Evolutionary conservation across 2,888 invertebrate genomes (phyloP).

Genomic region (Leptinotarsa peninsularis): DNA sequence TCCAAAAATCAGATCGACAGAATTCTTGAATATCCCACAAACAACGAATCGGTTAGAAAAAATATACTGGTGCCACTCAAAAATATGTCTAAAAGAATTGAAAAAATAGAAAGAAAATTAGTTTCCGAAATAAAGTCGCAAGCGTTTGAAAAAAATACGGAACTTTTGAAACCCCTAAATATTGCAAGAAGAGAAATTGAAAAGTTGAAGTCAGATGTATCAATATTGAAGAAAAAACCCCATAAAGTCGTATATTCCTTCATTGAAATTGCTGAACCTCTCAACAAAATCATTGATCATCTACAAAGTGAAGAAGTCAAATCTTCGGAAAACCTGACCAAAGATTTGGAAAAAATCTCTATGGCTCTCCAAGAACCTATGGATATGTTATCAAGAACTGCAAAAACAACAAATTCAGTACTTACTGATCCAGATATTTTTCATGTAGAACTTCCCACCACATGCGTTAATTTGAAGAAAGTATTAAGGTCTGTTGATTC

Average conservation of each 20-base stretch:
- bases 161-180: conserved; percentile 39
- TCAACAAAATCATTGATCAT: conserved; percentile 30
- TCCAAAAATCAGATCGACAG: conserved; percentile 39
- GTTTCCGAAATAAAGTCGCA: conserved; percentile 23
- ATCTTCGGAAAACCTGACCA: not conserved
- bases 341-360: conserved; percentile 36
- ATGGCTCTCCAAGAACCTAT: conserved; percentile 37
- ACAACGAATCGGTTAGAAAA: conserved; percentile 37
- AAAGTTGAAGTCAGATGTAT: conserved; percentile 34
- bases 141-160: conserved; percentile 28
- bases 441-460: conserved; percentile 45
- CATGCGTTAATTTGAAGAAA: conserved; percentile 40
- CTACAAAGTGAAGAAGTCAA: conserved; percentile 33
- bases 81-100: conserved; percentile 37
- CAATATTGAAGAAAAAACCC: conserved; percentile 31
- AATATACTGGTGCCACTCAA: conserved; percentile 43
- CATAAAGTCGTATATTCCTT: conserved; percentile 32
- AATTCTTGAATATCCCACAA: conserved; percentile 40
- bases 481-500: conserved; percentile 38
- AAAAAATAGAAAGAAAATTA: conserved; percentile 39
- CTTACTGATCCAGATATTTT: conserved; percentile 47
- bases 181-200: conserved; percentile 34
- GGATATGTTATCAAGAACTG: conserved; percentile 37
- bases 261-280: conserved; percentile 28
- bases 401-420: conserved; percentile 44